Conservation (phyloP, 2,797 vertebrate species). For the Caiman crocodilus region DNA sequence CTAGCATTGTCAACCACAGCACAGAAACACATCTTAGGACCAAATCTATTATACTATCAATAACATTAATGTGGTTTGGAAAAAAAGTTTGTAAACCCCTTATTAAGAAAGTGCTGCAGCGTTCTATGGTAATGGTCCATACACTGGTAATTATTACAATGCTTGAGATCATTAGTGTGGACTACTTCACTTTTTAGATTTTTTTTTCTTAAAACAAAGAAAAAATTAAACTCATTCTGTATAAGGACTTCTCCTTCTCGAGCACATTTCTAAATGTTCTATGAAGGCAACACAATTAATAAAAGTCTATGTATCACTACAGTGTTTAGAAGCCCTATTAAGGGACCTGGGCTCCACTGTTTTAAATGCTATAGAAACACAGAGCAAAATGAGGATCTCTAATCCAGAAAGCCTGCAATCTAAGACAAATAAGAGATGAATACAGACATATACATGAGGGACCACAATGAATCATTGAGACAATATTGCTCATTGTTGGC, state of each 20-base stretch:
- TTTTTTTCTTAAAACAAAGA: background rate
- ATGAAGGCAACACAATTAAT: background rate
- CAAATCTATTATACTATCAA: slow-evolving; percentile 9
- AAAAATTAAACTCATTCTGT: background rate
- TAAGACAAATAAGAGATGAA: accelerated
- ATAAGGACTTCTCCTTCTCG: slow-evolving; percentile 6
- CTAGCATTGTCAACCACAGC: slow-evolving; percentile 45
- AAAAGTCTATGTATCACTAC: too few species aligned
- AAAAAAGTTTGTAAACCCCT: background rate
- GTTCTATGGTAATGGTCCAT: background rate
- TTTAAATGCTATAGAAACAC: too few species aligned
- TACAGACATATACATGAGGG: too few species aligned
- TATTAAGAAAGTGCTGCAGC: background rate
- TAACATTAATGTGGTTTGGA: slow-evolving; percentile 23
- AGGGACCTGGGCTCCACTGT: too few species aligned
- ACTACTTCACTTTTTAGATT: background rate
- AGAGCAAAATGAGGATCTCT: too few species aligned
- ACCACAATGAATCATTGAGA: too few species aligned
- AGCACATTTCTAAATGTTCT: background rate
- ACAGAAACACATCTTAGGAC: slow-evolving; percentile 37
- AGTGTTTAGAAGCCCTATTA: too few species aligned
- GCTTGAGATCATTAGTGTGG: background rate
- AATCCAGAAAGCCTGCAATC: background rate
- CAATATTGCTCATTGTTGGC: accelerated
- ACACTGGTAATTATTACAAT: background rate